Percentiles rank a stretch among this genome's conserved stretches.
Conservation (phyloP, 2,888 invertebrate species). For the Dasypolia templi region DNA sequence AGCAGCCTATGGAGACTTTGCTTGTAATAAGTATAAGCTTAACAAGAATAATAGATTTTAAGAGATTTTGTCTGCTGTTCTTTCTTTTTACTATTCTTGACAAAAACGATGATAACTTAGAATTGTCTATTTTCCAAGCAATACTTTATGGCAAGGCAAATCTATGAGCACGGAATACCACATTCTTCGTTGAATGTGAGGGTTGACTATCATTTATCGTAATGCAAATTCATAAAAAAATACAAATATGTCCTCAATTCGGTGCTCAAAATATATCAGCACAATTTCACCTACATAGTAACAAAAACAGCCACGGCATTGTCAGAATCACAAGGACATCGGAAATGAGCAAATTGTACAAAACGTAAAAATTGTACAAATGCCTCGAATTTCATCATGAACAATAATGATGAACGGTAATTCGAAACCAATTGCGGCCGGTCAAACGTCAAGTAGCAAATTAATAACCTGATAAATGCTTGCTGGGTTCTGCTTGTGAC, state of each 20-base stretch:
- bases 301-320: background rate
- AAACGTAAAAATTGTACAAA: slow-evolving; percentile 7
- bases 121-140: background rate
- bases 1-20: background rate
- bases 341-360: slow-evolving; percentile 31
- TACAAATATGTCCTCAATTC: no score
- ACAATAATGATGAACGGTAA: slow-evolving; percentile 54
- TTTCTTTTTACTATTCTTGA: background rate
- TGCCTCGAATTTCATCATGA: slow-evolving; percentile 37
- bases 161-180: background rate
- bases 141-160: background rate
- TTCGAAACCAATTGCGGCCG: slow-evolving; percentile 62
- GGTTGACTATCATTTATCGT: background rate
- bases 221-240: no score
- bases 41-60: background rate
- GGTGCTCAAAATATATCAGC: background rate
- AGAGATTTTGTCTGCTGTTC: background rate
- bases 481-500: slow-evolving; percentile 38
- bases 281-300: background rate
- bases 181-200: background rate
- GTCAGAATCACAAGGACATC: background rate
- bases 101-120: background rate
- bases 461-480: slow-evolving; percentile 59
- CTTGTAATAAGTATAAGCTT: background rate
- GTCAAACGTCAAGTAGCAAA: slow-evolving; percentile 58